phyloP scores from a whole-genome alignment of 2,888 invertebrate genomes.

The Lasioglossum morio region DNA sequence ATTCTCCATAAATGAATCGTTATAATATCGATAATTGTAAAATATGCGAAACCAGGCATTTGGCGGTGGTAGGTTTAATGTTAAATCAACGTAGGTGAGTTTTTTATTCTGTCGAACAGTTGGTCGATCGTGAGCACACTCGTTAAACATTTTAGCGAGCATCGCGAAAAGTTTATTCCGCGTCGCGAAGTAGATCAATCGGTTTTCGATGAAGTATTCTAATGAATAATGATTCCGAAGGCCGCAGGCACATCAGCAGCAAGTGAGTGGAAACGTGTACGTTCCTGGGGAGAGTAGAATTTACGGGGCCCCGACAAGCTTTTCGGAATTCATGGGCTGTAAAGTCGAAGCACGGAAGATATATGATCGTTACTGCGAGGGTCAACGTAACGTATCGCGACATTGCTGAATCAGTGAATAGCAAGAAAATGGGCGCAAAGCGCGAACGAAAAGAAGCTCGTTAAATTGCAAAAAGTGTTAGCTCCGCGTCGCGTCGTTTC shows the following conservation, averaged over 20 bases:
- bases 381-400: slow-evolving; percentile 46
- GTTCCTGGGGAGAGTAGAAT: slow-evolving; percentile 71
- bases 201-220: background rate
- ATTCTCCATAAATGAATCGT: too few relatives aligned
- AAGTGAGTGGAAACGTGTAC: slow-evolving; percentile 23
- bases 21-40: too few relatives aligned
- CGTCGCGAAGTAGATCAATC: background rate
- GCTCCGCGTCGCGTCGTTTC: slow-evolving; percentile 12
- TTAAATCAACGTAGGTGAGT: background rate
- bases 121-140: background rate
- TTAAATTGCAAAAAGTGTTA: slow-evolving; percentile 48
- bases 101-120: background rate
- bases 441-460: slow-evolving; percentile 39
- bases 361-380: slow-evolving; percentile 44
- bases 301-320: slow-evolving; percentile 67
- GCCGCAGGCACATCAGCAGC: background rate
- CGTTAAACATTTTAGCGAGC: background rate
- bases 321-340: slow-evolving; percentile 73
- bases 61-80: background rate
- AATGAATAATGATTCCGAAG: background rate
- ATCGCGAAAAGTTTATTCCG: background rate
- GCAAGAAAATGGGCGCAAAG: slow-evolving; percentile 18
- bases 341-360: slow-evolving; percentile 67
- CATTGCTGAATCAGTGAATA: slow-evolving; percentile 46
- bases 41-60: too few relatives aligned